Base-by-base conservation (phyloP, 2,888 invertebrate species). In the Diadromus collaris region DNA sequence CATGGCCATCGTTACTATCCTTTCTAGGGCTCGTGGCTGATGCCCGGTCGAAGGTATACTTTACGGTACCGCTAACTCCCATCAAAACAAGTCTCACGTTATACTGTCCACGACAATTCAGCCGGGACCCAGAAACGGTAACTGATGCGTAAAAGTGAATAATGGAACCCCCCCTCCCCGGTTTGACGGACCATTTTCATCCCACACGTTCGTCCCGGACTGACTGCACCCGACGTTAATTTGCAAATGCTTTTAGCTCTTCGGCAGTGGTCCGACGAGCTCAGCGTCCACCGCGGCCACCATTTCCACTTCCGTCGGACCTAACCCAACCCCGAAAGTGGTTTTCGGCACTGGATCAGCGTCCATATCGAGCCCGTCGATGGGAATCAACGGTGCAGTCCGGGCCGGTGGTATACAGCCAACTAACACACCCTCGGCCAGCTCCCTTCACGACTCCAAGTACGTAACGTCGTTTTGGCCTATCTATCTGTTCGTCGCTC, bases 391-490 rank as follows among this genome's bases (percentile, higher is more conserved):
- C 34, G 67, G 51, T 16, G 60, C 60, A 2, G 73, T 65, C 29
- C 65, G 29, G 29, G 76, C 29, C 19, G 73, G 6, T 10, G 38
- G 44, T 27, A 58, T 32, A 16, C 76, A 76, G 16, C 64, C 58
- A 44, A 24, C 75, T 46, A 70, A 64, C n/a, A 63, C 48, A n/a
- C 19, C 69, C 9, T 63, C 72, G 72, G 51, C 63, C 13, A 63
- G 68, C 56, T 34, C 64, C 63, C 60, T 79, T 70, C 76, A 69
- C n/a, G 46, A 65, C 24, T 51, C 74, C 77, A 85, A 85, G 86
- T 86, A 85, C 67, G 85, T 83, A 85, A 85, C 78, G 54, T 61
- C 73, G 64, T 21, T 78, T 81, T 80, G 76, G 58, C 38, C 61
- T 29, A 27, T 24, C 24, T 63, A 34, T 54, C n/a, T 38, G 27